Conservation (phyloP, 2,113 vertebrate genomes). For the Phoenicopterus ruber region DNA sequence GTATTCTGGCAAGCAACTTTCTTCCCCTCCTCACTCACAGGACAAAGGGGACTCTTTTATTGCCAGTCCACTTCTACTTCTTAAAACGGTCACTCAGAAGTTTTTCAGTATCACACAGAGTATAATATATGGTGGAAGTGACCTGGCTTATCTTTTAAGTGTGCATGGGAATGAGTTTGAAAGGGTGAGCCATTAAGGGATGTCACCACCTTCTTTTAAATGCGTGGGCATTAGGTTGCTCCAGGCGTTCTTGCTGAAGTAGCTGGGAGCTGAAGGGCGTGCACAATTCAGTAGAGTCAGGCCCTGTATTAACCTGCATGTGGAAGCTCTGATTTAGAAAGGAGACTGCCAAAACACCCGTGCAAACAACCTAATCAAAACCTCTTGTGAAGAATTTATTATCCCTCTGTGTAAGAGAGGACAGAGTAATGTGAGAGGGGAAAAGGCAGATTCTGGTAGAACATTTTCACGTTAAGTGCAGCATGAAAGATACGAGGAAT, state of each 20-base stretch:
- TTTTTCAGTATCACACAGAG: background rate
- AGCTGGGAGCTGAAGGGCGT: background rate
- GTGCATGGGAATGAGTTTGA: background rate
- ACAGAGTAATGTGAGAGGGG: too few relatives aligned
- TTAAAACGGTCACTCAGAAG: background rate
- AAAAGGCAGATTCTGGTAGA: background rate
- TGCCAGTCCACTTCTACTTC: background rate
- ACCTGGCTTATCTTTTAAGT: background rate
- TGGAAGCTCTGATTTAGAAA: background rate
- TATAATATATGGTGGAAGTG: background rate
- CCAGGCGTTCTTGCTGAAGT: background rate
- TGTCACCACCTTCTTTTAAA: background rate
- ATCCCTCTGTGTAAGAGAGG: background rate
- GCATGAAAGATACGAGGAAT: background rate
- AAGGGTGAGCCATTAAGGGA: background rate
- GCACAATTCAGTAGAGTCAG: background rate
- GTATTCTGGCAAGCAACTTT: background rate
- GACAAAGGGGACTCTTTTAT: background rate
- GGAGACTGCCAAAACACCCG: background rate
- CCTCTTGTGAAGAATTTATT: background rate
- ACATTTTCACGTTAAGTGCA: background rate
- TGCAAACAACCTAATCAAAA: background rate
- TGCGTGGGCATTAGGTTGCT: background rate
- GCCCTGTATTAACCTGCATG: background rate
- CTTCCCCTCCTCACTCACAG: background rate